These are phyloP conservation scores for Paratilapia polleni DNA, from an alignment of 2,113 vertebrate genomes.

Conservation along the genomic window DNA sequence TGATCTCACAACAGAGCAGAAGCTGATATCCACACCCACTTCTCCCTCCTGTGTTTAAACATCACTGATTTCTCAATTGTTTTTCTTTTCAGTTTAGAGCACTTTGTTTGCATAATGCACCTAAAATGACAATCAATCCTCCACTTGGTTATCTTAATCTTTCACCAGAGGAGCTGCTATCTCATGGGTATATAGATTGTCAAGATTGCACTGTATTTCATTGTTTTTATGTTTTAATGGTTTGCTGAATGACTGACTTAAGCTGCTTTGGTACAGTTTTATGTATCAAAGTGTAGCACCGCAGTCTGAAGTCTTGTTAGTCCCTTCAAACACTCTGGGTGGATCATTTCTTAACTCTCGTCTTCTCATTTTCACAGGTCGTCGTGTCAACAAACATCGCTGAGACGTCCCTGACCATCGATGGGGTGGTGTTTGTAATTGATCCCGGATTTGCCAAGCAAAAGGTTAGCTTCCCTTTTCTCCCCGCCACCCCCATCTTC, in stretches of 20 bases:
- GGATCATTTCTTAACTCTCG: constrained; percentile 32
- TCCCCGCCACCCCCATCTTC: constrained; percentile 7
- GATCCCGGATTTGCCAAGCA: constrained; percentile 99
- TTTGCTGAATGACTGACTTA: background rate
- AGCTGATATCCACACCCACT: background rate
- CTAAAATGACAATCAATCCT: too few species aligned
- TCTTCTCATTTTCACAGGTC: constrained; percentile 81
- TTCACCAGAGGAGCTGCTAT: background rate
- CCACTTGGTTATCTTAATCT: background rate
- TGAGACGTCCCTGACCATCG: constrained; percentile 97
- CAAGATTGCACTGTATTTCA: too few species aligned
- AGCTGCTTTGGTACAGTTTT: background rate
- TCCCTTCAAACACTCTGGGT: background rate
- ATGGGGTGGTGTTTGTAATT: constrained; percentile 97
- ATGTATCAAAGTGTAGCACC: background rate
- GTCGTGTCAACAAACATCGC: constrained; percentile 98
- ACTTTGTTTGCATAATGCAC: background rate
- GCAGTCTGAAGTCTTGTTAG: background rate
- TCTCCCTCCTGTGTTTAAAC: background rate
- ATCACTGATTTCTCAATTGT: background rate
- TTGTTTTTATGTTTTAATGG: background rate
- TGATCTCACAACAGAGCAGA: background rate
- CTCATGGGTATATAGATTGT: background rate
- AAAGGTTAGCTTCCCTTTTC: constrained; percentile 84
- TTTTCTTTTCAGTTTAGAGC: background rate